phyloP scores from a whole-genome alignment of 2,113 vertebrate species.

The Zosterops pallidus region DNA sequence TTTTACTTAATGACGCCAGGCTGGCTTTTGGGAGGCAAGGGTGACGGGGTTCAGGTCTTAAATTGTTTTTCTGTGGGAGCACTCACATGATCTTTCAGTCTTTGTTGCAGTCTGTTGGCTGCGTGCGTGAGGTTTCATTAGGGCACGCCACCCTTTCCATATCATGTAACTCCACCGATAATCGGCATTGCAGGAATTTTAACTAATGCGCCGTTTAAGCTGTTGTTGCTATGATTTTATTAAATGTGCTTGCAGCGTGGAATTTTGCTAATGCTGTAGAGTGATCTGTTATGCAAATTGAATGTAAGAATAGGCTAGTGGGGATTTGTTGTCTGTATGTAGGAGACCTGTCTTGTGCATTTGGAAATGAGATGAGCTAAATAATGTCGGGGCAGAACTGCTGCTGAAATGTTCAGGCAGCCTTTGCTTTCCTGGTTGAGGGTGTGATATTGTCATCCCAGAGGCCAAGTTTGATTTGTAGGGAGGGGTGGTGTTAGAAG shows the following conservation, averaged over 20 bases:
- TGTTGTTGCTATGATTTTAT: neutral
- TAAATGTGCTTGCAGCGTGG: slow-evolving; percentile 14
- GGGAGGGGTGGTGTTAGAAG: neutral
- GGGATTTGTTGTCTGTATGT: neutral
- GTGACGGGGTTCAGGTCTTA: neutral
- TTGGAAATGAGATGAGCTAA: neutral
- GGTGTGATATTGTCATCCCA: rapidly evolving
- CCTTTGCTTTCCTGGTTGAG: neutral
- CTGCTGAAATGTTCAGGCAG: neutral
- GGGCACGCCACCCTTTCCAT: neutral
- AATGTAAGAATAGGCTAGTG: neutral
- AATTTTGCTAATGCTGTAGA: slow-evolving; percentile 27
- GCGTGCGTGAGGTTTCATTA: neutral
- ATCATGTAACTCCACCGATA: neutral
- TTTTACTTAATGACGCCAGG: neutral
- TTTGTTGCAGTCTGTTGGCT: slow-evolving; percentile 22
- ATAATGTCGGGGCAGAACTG: rapidly evolving
- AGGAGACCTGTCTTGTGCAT: neutral
- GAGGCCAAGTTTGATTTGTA: neutral
- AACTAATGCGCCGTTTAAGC: neutral
- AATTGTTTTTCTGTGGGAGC: neutral
- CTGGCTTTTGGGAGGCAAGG: neutral
- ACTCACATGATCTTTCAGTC: neutral
- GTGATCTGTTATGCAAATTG: slow-evolving; percentile 47
- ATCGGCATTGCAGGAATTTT: slow-evolving; percentile 44